Base-by-base conservation (phyloP, 2,888 invertebrate genomes). In the Mimas tiliae region DNA sequence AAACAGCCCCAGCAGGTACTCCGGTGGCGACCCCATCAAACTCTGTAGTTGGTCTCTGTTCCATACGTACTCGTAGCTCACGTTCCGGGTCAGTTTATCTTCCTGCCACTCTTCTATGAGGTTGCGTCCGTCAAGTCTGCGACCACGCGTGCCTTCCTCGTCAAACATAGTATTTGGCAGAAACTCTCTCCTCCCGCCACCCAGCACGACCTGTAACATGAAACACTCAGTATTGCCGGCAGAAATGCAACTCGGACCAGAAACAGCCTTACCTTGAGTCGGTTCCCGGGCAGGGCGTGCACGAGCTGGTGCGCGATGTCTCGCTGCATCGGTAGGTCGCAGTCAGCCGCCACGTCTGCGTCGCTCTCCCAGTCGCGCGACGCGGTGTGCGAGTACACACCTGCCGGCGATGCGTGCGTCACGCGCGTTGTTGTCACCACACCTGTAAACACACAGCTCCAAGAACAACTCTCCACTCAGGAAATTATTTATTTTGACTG, bases 351-450 rank as follows among this genome's bases (percentile, higher is more conserved):
- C 6, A 96, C 89, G 64, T 95, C 94, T 0, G 90, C 91, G 83
- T 97, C 96, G 75, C 91, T 94, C 88, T 97, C 97, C 96, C 97
- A 97, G 79, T 96, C 93, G 50, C 97, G 94, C 72, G 95, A 87
- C 0, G 96, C 95, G 0, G 94, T 88, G 79, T 95, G 95, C 0
- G 97, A 96, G 83, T 95, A 96, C 0, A 94, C 88, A 0, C 96
- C 96, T 0, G 95, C 95, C 0, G 97, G 97, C 0, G 96, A 96
- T 6, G 97, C 97, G 83, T 97, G 96, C 0, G 97, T 97, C 0
- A 97, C 94, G 66, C 97, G 93, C 0, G 96, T 96, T 1, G 96
- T 96, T 11, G 97, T 97, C 27, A 97, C 97, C 33, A 38, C 38
- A 38, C 38, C 38, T 38, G 38, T 7, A 27, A 27, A 1, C 27